Evolutionary conservation across 1,140 invertebrate genomes (phyloP).

Genomic region (Bombus terrestris): DNA sequence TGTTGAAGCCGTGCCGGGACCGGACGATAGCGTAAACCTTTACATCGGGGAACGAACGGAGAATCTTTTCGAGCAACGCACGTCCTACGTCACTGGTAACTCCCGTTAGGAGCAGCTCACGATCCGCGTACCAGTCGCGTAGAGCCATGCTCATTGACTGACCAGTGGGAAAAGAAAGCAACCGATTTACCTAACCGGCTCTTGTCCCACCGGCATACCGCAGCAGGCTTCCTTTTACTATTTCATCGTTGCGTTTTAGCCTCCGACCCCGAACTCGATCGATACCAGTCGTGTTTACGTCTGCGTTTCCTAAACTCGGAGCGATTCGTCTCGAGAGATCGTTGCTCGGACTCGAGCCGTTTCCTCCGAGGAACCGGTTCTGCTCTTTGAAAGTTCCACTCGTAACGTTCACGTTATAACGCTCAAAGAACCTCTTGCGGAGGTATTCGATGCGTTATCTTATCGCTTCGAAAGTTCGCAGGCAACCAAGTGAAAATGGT

Average conservation of each 20-base stretch:
- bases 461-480: background rate
- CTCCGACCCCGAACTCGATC: no score
- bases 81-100: conserved; percentile 74
- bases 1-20: conserved; percentile 51
- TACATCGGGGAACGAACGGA: conserved; percentile 66
- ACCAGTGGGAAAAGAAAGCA: conserved; percentile 27
- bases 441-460: background rate
- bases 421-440: background rate
- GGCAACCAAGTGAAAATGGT: background rate
- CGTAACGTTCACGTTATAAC: background rate
- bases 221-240: background rate
- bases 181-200: background rate
- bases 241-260: no score
- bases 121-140: conserved; percentile 72
- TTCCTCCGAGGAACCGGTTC: background rate
- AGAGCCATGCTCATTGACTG: conserved; percentile 75
- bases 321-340: background rate
- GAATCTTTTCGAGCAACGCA: conserved; percentile 72
- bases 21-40: conserved; percentile 67
- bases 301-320: background rate
- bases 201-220: background rate
- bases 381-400: background rate
- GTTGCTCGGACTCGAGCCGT: background rate
- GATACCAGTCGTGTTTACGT: background rate
- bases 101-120: conserved; percentile 73